phyloP scores from a whole-genome alignment of 1,140 invertebrate species.

The Hyles euphorbiae region DNA sequence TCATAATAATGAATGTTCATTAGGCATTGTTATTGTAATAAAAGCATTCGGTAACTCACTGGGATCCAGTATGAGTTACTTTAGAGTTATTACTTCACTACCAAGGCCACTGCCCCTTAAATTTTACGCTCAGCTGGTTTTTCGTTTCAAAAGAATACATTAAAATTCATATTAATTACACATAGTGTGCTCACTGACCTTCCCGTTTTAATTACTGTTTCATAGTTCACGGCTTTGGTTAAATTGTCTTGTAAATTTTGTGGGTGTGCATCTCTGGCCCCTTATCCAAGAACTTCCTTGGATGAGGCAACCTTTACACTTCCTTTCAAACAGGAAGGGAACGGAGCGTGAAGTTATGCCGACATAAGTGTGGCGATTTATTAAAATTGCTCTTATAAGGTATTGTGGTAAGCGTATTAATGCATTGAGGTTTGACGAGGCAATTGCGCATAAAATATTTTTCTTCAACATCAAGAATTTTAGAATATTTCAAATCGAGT shows the following conservation, averaged over 20 bases:
- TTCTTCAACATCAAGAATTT: too few species aligned
- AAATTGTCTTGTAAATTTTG: constrained; percentile 62
- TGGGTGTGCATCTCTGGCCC: constrained; percentile 38
- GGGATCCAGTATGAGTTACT: not conserved
- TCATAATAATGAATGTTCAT: too few species aligned
- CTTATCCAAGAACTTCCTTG: constrained; percentile 52
- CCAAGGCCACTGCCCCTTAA: constrained; percentile 64
- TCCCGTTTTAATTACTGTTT: constrained; percentile 27
- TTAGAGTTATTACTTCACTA: constrained; percentile 37
- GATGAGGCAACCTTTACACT: constrained; percentile 67
- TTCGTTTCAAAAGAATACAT: constrained; percentile 64
- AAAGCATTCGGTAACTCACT: too few species aligned
- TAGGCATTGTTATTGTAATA: too few species aligned
- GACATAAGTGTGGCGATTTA: not conserved
- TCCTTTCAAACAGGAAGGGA: constrained; percentile 25
- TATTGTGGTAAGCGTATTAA: too few species aligned
- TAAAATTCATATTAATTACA: constrained; percentile 71
- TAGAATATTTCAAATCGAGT: too few species aligned
- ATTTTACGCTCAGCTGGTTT: constrained; percentile 65
- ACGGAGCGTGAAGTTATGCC: too few species aligned
- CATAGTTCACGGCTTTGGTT: constrained; percentile 73
- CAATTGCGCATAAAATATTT: too few species aligned
- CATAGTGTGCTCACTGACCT: constrained; percentile 15
- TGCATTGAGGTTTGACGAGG: too few species aligned
- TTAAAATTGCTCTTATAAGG: not conserved